Evolutionary conservation across 2,113 vertebrate genomes (phyloP).

Genomic region (Polyodon spathula): DNA sequence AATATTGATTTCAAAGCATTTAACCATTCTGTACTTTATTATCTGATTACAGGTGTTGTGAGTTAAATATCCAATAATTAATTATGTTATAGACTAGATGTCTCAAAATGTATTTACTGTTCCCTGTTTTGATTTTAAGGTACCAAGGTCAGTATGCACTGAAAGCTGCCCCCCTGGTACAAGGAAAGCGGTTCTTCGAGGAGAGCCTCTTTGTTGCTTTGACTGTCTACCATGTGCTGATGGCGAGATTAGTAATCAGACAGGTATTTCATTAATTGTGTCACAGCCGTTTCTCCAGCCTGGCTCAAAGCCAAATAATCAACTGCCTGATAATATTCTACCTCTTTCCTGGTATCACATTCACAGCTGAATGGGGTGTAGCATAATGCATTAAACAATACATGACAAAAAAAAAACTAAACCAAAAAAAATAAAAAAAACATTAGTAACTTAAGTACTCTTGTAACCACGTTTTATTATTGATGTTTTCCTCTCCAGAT

Average conservation of each 20-base stretch:
- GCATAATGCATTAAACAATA: background rate
- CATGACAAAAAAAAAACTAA: background rate
- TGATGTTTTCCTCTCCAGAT: conserved; percentile 25
- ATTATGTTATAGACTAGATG: too few relatives aligned
- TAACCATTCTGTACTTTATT: too few relatives aligned
- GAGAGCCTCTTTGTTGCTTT: conserved; percentile 58
- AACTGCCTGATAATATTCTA: too few relatives aligned
- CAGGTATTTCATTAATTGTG: conserved; percentile 31
- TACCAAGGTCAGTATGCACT: conserved; percentile 51
- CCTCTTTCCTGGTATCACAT: too few relatives aligned
- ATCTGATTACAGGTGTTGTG: too few relatives aligned
- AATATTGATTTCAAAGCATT: too few relatives aligned
- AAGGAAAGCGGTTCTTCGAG: conserved; percentile 46
- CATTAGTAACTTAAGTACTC: too few relatives aligned
- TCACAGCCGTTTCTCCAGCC: background rate
- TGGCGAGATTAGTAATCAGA: conserved; percentile 46
- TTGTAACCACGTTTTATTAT: background rate
- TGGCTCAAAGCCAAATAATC: too few relatives aligned
- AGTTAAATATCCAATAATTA: too few relatives aligned
- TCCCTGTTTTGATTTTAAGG: conserved; percentile 29
- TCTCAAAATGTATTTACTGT: background rate
- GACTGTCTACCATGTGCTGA: conserved; percentile 63
- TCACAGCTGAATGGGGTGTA: too few relatives aligned
- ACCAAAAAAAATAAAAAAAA: too few relatives aligned
- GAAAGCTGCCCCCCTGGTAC: conserved; percentile 53